These are phyloP conservation scores for honey bee (Apis mellifera) DNA, from an alignment of 1,140 invertebrate genomes.

Conservation along the genomic window Amel_HAv3.1 CM009938.2:1000001-1000500, in stretches of 20 bases:
- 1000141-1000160: background rate
- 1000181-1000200: conserved; percentile 22
- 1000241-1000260: conserved; percentile 49
- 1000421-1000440: conserved; percentile 57
- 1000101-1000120: background rate
- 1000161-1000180: conserved; percentile 5
- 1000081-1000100: too few species aligned
- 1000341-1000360: conserved; percentile 58
- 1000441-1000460: conserved; percentile 56
- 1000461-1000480: conserved; percentile 64
- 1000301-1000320: background rate
- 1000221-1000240: conserved; percentile 44
- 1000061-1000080: background rate
- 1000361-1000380: conserved; percentile 61
- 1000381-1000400: conserved; percentile 56
- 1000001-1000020: background rate
- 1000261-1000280: conserved; percentile 21
- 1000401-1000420: conserved; percentile 50
- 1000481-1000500: conserved; percentile 35
- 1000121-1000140: background rate
- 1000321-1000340: conserved; percentile 57
- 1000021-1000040: conserved; percentile 12
- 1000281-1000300: conserved; percentile 50
- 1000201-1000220: conserved; percentile 40
- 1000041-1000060: background rate